These are phyloP conservation scores for Oncorhynchus gorbuscha DNA, from an alignment of 2,113 vertebrate genomes.

Conservation along the genomic window DNA sequence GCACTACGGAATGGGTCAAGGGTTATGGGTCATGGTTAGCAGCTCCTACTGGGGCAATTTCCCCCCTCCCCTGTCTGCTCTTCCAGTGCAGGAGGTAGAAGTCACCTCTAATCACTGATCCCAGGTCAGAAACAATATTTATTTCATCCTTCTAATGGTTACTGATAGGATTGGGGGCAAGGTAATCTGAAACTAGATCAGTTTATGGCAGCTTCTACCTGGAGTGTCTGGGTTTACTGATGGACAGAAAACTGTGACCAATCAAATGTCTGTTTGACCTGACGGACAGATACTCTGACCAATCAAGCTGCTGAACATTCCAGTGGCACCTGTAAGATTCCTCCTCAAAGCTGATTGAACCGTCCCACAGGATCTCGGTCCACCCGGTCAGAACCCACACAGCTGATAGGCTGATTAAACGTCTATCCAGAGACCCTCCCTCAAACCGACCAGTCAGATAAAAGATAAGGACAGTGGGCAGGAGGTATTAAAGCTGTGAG, in stretches of 20 bases:
- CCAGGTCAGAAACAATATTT: not conserved
- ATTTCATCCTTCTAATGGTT: conserved; percentile 61
- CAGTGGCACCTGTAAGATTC: conserved; percentile 65
- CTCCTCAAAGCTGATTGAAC: conserved; percentile 76
- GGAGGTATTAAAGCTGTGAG: conserved; percentile 77
- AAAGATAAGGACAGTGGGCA: conserved; percentile 70
- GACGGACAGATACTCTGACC: conserved; percentile 69
- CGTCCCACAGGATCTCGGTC: conserved; percentile 79
- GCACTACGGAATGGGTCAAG: conserved; percentile 81
- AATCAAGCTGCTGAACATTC: conserved; percentile 73
- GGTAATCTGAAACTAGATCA: too few relatives aligned
- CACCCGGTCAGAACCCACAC: conserved; percentile 74
- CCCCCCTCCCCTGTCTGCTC: conserved; percentile 25
- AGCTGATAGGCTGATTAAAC: conserved; percentile 75
- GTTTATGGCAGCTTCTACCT: conserved; percentile 47
- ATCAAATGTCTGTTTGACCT: conserved; percentile 24
- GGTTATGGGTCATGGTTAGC: conserved; percentile 51
- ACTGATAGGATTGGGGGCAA: not conserved
- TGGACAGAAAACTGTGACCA: too few relatives aligned
- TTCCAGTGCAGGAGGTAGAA: too few relatives aligned
- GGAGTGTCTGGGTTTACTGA: conserved; percentile 24
- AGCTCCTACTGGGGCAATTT: conserved; percentile 42
- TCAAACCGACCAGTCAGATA: conserved; percentile 77
- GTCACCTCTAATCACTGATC: too few relatives aligned
- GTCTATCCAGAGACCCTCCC: conserved; percentile 76